phyloP scores from a whole-genome alignment of 2,888 invertebrate species.

The Melanostoma mellinum region DNA sequence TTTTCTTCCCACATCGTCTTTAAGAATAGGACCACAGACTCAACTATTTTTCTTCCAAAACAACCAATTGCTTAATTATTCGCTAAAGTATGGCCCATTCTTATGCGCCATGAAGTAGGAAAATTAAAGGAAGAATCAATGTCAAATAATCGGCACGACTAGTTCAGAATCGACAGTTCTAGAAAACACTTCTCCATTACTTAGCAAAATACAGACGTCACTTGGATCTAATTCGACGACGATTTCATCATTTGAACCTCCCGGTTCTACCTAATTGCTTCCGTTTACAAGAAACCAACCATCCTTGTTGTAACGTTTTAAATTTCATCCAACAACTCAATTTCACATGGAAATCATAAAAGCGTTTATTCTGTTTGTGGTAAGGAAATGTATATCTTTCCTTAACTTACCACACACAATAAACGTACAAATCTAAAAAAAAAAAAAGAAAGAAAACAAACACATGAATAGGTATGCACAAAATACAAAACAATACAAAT shows the following conservation, averaged over 20 bases:
- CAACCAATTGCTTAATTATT: neutral
- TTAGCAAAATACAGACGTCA: no score
- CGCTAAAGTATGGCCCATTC: neutral
- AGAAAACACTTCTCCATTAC: no score
- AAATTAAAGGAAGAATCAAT: no score
- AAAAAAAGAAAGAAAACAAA: no score
- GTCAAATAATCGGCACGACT: no score
- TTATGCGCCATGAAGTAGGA: neutral
- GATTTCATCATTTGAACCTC: no score
- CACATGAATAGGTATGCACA: slow-evolving; percentile 14
- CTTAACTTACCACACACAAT: slow-evolving; percentile 32
- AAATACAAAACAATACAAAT: slow-evolving; percentile 18
- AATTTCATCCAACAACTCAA: neutral
- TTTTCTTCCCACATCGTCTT: no score
- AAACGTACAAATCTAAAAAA: slow-evolving; percentile 29
- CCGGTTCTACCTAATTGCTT: no score
- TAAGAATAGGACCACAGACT: neutral
- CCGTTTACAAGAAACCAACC: neutral
- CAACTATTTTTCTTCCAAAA: neutral
- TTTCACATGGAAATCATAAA: slow-evolving; percentile 30
- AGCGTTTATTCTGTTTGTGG: slow-evolving; percentile 12
- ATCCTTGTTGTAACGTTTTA: slow-evolving; percentile 5
- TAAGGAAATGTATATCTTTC: slow-evolving; percentile 55
- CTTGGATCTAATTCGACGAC: no score
- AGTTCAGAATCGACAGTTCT: no score